Percentiles rank a stretch among this genome's conserved stretches.
Evolutionary conservation across 1,140 invertebrate species (phyloP).

Genomic region (Augochlora pura): DNA sequence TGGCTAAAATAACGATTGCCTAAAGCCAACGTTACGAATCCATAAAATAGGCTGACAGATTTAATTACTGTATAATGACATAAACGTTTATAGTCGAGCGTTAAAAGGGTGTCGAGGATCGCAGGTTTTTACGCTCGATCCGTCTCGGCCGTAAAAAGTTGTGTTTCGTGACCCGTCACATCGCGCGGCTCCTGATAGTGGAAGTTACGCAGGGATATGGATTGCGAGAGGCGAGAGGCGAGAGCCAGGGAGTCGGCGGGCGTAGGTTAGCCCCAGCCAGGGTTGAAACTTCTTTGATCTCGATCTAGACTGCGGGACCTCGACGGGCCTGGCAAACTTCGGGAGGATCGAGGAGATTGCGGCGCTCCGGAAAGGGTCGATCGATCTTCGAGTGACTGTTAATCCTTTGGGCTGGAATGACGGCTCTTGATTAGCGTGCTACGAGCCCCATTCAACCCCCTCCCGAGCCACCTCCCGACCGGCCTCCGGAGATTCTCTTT

Average conservation of each 20-base stretch:
- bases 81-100: too few relatives aligned
- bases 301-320: neutral
- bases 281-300: constrained; percentile 33
- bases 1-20: too few relatives aligned
- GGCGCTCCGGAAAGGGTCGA: constrained; percentile 7
- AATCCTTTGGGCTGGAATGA: neutral
- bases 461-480: too few relatives aligned
- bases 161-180: constrained; percentile 32
- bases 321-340: constrained; percentile 19
- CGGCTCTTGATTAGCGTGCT: neutral
- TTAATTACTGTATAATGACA: too few relatives aligned
- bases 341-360: constrained; percentile 16
- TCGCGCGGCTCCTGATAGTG: neutral
- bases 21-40: too few relatives aligned
- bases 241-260: too few relatives aligned
- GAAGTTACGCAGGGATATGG: neutral
- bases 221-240: neutral
- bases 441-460: neutral
- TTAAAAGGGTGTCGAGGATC: neutral
- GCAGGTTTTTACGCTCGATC: neutral
- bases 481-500: neutral
- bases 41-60: too few relatives aligned
- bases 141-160: constrained; percentile 8
- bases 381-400: constrained; percentile 21
- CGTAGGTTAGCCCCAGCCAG: too few relatives aligned